phyloP scores from a whole-genome alignment of 2,888 invertebrate species.

The Microplitis deprimator region DNA sequence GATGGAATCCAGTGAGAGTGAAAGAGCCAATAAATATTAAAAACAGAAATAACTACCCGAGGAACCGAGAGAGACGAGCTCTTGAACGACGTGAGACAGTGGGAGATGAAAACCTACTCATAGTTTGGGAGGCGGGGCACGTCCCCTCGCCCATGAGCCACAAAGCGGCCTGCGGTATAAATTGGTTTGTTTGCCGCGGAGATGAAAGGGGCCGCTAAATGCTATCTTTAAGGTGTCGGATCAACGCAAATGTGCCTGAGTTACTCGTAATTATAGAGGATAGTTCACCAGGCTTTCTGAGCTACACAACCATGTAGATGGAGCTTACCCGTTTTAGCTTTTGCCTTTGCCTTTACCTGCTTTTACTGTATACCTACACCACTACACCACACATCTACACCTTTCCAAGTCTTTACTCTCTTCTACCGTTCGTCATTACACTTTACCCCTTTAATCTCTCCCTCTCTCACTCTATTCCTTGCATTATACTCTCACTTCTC shows the following conservation, averaged over 20 bases:
- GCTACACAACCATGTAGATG: constrained; percentile 30
- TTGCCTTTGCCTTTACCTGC: constrained; percentile 24
- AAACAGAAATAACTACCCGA: neutral
- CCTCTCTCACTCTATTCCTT: neutral
- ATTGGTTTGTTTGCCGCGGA: constrained; percentile 72
- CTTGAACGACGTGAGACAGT: constrained; percentile 32
- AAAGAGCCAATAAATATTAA: constrained; percentile 1
- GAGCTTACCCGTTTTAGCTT: constrained; percentile 39
- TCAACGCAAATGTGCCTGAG: constrained; percentile 72
- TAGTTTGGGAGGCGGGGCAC: constrained; percentile 63
- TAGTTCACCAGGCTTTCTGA: constrained; percentile 56
- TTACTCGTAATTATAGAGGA: constrained; percentile 71
- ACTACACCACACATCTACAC: neutral
- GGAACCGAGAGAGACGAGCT: constrained; percentile 25
- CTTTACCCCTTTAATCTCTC: neutral
- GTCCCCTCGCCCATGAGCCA: constrained; percentile 72
- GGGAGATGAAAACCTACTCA: constrained; percentile 46
- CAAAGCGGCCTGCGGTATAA: constrained; percentile 73
- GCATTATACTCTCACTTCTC: too few species aligned
- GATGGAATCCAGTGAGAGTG: neutral
- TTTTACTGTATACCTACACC: neutral
- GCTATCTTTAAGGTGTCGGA: constrained; percentile 72
- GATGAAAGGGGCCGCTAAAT: constrained; percentile 72
- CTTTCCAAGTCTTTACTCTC: constrained; percentile 31
- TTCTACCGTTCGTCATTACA: constrained; percentile 29